These are phyloP conservation scores for Drosophila pachea DNA, from an alignment of 1,140 invertebrate species.

Conservation along the genomic window DNA sequence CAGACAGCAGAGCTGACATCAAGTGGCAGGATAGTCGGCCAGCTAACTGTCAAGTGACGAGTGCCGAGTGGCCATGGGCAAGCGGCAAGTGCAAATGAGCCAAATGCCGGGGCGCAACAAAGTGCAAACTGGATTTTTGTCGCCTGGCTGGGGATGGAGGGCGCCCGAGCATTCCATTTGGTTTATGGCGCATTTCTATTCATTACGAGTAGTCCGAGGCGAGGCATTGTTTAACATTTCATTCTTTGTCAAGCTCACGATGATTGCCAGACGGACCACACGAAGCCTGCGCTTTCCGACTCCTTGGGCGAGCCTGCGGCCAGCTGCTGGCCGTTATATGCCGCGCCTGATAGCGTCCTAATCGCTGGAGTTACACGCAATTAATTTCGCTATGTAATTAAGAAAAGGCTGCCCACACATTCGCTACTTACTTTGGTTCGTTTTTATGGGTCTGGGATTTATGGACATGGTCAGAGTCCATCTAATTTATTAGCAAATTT, in stretches of 20 bases:
- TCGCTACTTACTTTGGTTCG: slow-evolving; percentile 41
- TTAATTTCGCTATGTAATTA: slow-evolving; percentile 76
- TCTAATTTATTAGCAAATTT: slow-evolving; percentile 76
- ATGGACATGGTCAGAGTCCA: slow-evolving; percentile 61
- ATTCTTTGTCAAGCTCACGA: slow-evolving; percentile 55
- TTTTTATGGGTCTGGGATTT: slow-evolving; percentile 69
- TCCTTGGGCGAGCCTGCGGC: background rate
- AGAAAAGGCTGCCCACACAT: slow-evolving; percentile 43
- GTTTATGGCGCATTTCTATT: slow-evolving; percentile 75
- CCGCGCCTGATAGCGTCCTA: slow-evolving; percentile 53
- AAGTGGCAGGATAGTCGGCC: slow-evolving; percentile 20
- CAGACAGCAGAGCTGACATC: slow-evolving; percentile 16
- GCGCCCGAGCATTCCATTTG: slow-evolving; percentile 28
- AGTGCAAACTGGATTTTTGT: slow-evolving; percentile 46
- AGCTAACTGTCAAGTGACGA: slow-evolving; percentile 24
- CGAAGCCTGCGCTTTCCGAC: slow-evolving; percentile 1
- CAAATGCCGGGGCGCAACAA: slow-evolving; percentile 54
- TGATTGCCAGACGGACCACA: slow-evolving; percentile 3
- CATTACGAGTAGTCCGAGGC: slow-evolving; percentile 68
- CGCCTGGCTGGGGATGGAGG: background rate
- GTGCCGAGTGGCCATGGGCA: slow-evolving; percentile 19
- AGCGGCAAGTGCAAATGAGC: slow-evolving; percentile 63
- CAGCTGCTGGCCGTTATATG: slow-evolving; percentile 30
- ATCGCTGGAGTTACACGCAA: slow-evolving; percentile 72
- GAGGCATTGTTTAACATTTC: slow-evolving; percentile 61